A percentile compares a stretch with the other conserved stretches of the same genome.
Conservation (phyloP, 2,888 invertebrate genomes). For the Apoda limacodes region DNA sequence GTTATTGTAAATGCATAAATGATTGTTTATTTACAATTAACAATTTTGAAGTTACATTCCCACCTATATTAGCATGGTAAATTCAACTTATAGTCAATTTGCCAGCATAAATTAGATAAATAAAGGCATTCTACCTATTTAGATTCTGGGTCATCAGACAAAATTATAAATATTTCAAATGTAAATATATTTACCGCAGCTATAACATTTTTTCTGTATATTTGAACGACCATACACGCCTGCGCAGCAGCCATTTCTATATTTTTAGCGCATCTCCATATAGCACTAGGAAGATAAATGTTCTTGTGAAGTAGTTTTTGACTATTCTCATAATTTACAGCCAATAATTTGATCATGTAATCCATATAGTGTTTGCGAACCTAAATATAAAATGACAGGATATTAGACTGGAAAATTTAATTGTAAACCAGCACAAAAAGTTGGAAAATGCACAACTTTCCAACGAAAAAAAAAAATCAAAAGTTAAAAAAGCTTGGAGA, state of each 20-base stretch:
- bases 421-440: constrained; percentile 1
- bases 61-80: too few relatives aligned
- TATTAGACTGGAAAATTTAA: constrained; percentile 14
- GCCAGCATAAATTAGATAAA: too few relatives aligned
- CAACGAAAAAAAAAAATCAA: too few relatives aligned
- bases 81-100: too few relatives aligned
- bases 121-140: too few relatives aligned
- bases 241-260: constrained; percentile 55
- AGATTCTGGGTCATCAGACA: too few relatives aligned
- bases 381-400: constrained; percentile 23
- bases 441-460: constrained; percentile 5
- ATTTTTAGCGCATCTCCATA: constrained; percentile 57
- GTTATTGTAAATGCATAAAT: too few relatives aligned
- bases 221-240: constrained; percentile 51
- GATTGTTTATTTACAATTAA: too few relatives aligned
- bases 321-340: constrained; percentile 51
- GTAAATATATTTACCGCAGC: constrained; percentile 38
- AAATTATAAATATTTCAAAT: too few relatives aligned
- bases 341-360: constrained; percentile 46
- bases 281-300: constrained; percentile 54
- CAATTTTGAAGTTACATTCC: too few relatives aligned
- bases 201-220: constrained; percentile 50
- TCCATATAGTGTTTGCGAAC: constrained; percentile 63
- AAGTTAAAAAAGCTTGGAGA: too few relatives aligned
- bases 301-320: constrained; percentile 49